Evolutionary conservation across 2,888 invertebrate species (phyloP), one percentile per base, ranked within the genome.

Genomic region (Xestia c-nigrum): DNA sequence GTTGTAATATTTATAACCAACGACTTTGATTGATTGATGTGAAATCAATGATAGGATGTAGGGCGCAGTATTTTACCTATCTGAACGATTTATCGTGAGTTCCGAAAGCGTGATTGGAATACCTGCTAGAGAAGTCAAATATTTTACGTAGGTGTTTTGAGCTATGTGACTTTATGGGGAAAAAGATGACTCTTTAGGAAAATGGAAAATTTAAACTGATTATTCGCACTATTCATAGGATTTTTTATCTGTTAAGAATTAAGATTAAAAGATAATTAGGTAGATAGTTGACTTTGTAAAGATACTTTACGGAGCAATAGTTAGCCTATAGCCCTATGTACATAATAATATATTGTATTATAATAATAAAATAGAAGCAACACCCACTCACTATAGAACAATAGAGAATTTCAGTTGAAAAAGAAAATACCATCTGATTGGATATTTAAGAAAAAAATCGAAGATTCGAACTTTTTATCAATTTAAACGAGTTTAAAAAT

Each of bases 1-100:
- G 52, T 52, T 69, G 63, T 67, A 76, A 82, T 85, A 85, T 78
- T 81, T 72, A 76, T 12, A 74, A 43, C 59, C 5, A 47, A 73
- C 5, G 84, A 83, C 70, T 63, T 76, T 89, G 89, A 90, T 88
- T 79, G 89, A 90, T 81, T 87, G 81, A 73, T 76, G 73, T 75
- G 72, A 81, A 83, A 79, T 76, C 82, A 82, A 70, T 87, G 79
- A 83, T 83, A 83, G 81, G 67, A 76, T 75, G 75, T 77, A 72
- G 80, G 75, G 12, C 55, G 55, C n/a, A 59, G 47, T 47, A 72
- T 70, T 55, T 81, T 76, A 70, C 7, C 5, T 75, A 65, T 64
- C 43, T 63, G n/a, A 65, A 50, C 61, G 68, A 72, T 81, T 74
- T 61, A 71, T 78, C 59, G 67, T n/a, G 14, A 47, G 21, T 68